Conservation (phyloP, 2,113 vertebrate genomes). For the Anser cygnoides region DNA sequence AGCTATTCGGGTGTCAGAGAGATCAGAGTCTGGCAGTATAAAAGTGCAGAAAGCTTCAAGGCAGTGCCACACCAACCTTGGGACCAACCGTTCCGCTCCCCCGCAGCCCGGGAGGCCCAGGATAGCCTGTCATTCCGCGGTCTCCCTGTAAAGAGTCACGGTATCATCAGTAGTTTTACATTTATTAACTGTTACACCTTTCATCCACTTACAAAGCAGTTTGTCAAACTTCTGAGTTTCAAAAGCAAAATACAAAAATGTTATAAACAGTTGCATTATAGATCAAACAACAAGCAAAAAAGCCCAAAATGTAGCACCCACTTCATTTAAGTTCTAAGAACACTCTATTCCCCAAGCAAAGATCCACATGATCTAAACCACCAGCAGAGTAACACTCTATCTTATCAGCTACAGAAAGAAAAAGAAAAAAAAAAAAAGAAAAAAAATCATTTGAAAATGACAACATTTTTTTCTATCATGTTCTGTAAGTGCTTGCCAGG, state of each 20-base stretch:
- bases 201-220: neutral
- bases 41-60: neutral
- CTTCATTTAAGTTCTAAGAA: neutral
- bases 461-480: accelerated
- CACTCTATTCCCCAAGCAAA: neutral
- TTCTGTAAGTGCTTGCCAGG: neutral
- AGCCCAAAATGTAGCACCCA: neutral
- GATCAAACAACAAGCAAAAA: neutral
- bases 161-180: neutral
- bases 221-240: neutral
- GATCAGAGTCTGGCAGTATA: neutral
- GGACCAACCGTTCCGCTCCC: constrained; percentile 78
- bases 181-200: neutral
- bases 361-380: neutral
- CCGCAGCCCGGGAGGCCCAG: constrained; percentile 73
- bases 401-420: neutral
- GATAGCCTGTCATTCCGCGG: constrained; percentile 74
- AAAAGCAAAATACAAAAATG: neutral
- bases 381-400: neutral
- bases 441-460: neutral
- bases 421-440: neutral
- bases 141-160: constrained; percentile 77
- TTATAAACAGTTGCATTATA: neutral
- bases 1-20: neutral
- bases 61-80: constrained; percentile 71